Conservation (phyloP, 2,113 vertebrate species). For the Pterocles orientalis region DNA sequence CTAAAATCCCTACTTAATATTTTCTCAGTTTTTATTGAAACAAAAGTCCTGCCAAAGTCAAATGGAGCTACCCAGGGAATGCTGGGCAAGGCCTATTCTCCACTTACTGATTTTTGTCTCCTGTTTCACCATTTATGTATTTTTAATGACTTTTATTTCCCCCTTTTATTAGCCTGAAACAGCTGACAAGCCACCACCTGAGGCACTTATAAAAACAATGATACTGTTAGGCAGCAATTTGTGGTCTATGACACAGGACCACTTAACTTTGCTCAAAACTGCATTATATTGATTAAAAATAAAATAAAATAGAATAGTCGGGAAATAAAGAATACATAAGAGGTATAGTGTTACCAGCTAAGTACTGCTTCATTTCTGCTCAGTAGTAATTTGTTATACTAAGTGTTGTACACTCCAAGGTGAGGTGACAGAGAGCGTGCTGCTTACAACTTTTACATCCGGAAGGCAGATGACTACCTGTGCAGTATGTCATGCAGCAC, state of each 20-base stretch:
- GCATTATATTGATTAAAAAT: conserved; percentile 25
- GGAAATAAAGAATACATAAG: not conserved
- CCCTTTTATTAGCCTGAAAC: conserved; percentile 5
- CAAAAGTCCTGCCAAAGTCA: not conserved
- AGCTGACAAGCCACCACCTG: not conserved
- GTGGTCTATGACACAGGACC: not conserved
- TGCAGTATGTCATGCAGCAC: not conserved
- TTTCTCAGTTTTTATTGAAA: not conserved
- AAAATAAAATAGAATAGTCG: not conserved
- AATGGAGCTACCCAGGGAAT: not conserved
- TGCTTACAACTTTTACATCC: not conserved
- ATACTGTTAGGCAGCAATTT: not conserved
- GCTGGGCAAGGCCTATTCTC: not conserved
- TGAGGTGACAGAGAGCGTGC: not conserved
- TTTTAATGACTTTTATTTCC: conserved; percentile 17
- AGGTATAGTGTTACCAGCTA: not conserved
- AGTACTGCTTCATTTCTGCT: conserved; percentile 20
- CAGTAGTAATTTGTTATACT: not conserved
- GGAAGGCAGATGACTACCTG: not conserved
- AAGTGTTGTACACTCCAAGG: not conserved
- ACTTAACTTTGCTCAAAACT: conserved; percentile 22
- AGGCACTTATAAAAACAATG: not conserved
- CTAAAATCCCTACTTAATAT: not conserved
- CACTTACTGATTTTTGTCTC: not conserved
- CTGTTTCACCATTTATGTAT: not conserved